A percentile compares a stretch with the other conserved stretches of the same genome.
These are phyloP conservation scores for Ferdinandea cuprea DNA, from an alignment of 2,888 invertebrate genomes.

Conservation along the genomic window DNA sequence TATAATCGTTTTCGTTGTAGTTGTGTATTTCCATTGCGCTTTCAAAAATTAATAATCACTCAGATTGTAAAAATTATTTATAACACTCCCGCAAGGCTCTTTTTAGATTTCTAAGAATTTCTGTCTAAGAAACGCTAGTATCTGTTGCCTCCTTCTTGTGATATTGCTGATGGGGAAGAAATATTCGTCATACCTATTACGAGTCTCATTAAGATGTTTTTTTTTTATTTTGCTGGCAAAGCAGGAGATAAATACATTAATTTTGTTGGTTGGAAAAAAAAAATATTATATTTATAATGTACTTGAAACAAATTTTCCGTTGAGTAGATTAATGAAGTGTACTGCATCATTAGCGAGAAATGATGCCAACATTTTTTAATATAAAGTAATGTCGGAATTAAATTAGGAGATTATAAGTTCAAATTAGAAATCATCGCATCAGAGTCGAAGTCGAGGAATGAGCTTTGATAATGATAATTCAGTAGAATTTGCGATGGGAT, in stretches of 20 bases:
- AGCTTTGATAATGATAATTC: constrained; percentile 9
- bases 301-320: constrained; percentile 48
- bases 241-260: not conserved
- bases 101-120: constrained; percentile 19
- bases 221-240: not conserved
- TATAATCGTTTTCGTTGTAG: constrained; percentile 42
- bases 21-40: not conserved
- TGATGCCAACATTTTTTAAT: constrained; percentile 12
- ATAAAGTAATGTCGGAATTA: not conserved
- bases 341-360: constrained; percentile 42
- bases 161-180: constrained; percentile 7
- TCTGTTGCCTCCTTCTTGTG: constrained; percentile 1
- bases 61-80: constrained; percentile 44
- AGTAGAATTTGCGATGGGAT: no score
- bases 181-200: constrained; percentile 20
- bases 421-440: not conserved
- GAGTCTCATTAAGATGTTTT: constrained; percentile 46
- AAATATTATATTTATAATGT: no score
- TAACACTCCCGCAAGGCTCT: constrained; percentile 11
- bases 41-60: constrained; percentile 38
- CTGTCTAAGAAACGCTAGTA: constrained; percentile 12
- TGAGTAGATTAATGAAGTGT: constrained; percentile 59
- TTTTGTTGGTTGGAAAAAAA: not conserved
- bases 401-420: constrained; percentile 1
- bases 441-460: no score